phyloP scores from a whole-genome alignment of 2,888 invertebrate genomes.

The Hanleya hanleyi region DNA sequence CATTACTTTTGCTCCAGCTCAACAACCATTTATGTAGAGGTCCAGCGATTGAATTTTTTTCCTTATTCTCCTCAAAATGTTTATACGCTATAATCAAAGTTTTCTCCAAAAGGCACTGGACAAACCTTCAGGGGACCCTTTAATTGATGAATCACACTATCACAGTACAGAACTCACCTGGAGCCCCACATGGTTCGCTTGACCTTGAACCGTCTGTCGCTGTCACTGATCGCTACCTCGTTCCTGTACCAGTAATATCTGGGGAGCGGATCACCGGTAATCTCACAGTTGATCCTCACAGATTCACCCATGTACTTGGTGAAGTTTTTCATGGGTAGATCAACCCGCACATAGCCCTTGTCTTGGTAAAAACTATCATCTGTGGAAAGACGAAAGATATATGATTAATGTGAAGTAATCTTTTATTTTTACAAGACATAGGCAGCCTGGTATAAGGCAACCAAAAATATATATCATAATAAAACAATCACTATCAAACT shows the following conservation, averaged over 20 bases:
- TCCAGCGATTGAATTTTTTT: no score
- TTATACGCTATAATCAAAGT: no score
- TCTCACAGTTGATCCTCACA: conserved; percentile 80
- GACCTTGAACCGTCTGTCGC: conserved; percentile 73
- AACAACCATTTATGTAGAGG: no score
- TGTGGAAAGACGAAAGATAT: conserved; percentile 36
- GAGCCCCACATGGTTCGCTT: conserved; percentile 66
- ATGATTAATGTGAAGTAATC: not conserved
- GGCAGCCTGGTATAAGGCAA: not conserved
- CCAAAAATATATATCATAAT: no score
- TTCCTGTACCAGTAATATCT: conserved; percentile 80
- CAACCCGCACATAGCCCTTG: conserved; percentile 49
- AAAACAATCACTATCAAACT: no score
- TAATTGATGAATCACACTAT: no score
- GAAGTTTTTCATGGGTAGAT: conserved; percentile 55
- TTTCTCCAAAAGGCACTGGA: no score
- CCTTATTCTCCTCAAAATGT: no score
- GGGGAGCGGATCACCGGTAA: conserved; percentile 78
- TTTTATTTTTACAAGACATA: not conserved
- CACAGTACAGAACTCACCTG: no score
- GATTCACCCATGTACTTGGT: conserved; percentile 76
- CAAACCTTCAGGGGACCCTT: no score
- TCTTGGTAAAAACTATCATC: conserved; percentile 28
- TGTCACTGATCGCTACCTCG: conserved; percentile 76
- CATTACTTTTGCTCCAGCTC: no score